Conservation (phyloP, 2,888 invertebrate genomes). For the Diarsia brunnea region DNA sequence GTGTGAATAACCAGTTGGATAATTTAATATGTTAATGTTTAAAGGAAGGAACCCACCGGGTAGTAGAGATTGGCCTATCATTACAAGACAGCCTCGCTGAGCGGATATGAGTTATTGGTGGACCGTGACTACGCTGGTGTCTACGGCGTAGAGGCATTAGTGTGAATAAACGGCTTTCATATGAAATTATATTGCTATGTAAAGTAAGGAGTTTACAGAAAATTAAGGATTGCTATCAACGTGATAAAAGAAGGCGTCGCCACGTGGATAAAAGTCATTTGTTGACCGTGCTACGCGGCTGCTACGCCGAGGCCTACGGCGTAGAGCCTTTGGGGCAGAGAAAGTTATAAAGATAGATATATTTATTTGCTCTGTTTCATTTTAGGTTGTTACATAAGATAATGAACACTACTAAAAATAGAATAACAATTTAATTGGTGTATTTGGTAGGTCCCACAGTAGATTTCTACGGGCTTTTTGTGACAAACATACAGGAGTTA, state of each 20-base stretch:
- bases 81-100: not conserved
- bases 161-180: not conserved
- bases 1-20: not conserved
- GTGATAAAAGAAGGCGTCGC: not conserved
- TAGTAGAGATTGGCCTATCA: not conserved
- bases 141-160: not conserved
- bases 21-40: not conserved
- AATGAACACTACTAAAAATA: not conserved
- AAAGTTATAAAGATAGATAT: not conserved
- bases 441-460: not conserved
- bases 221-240: not conserved
- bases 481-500: not conserved
- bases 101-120: not conserved
- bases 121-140: not conserved
- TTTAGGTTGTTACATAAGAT: not conserved
- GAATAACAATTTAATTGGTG: not conserved
- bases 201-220: not conserved
- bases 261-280: not conserved
- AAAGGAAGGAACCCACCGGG: not conserved
- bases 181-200: not conserved
- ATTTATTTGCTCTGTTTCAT: not conserved
- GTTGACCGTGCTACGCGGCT: conserved; percentile 30
- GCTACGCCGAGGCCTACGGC: conserved; percentile 35
- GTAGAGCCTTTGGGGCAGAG: conserved; percentile 29
- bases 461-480: not conserved